Evolutionary conservation across 2,113 vertebrate genomes (phyloP).

Genomic region (Nestor notabilis): DNA sequence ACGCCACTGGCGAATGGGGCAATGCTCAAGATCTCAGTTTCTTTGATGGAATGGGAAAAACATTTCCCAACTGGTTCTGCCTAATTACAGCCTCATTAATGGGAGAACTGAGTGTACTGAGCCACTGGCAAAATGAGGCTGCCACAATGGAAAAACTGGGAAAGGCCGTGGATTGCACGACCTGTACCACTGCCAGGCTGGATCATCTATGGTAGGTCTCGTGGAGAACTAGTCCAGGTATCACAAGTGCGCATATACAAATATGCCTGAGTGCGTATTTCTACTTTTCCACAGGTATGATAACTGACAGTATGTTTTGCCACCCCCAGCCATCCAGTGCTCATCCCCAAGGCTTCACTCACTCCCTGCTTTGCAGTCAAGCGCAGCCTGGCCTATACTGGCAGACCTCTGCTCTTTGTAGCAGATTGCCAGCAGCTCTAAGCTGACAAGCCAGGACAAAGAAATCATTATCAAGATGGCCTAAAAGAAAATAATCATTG

Average conservation of each 20-base stretch:
- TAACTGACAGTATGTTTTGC: background rate
- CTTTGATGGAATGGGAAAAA: background rate
- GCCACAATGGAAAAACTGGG: background rate
- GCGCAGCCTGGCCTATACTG: background rate
- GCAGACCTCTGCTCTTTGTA: background rate
- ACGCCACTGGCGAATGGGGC: background rate
- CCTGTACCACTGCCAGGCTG: background rate
- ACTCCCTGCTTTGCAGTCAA: background rate
- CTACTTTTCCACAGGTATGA: fast-evolving
- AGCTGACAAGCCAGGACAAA: background rate
- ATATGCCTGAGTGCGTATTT: fast-evolving
- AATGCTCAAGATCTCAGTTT: background rate
- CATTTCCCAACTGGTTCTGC: background rate
- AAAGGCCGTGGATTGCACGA: background rate
- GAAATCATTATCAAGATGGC: background rate
- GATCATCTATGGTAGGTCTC: background rate
- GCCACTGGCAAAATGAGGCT: background rate
- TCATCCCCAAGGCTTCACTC: background rate
- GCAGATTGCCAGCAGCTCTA: background rate
- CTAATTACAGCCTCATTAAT: constrained; percentile 7
- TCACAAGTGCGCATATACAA: fast-evolving
- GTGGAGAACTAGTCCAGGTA: background rate
- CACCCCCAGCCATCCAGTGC: background rate
- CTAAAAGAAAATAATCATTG: background rate
- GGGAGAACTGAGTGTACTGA: background rate